Evolutionary conservation across 2,797 vertebrate genomes (phyloP).

Genomic region (Hybognathus amarus): DNA sequence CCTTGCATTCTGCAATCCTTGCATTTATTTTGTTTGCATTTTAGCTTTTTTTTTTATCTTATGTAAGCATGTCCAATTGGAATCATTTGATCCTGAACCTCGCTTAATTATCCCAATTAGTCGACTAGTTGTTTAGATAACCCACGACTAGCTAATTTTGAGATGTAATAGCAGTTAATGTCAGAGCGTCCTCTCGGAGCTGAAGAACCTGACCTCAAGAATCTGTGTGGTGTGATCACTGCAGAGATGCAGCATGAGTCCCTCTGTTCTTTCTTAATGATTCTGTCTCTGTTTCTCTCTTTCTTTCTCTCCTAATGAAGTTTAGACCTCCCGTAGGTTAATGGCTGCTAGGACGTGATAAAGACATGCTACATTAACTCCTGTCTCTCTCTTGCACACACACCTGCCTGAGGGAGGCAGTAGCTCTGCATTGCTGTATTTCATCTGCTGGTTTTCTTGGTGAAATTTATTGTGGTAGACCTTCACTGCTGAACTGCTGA

Average conservation of each 20-base stretch:
- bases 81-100: neutral
- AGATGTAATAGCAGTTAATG: constrained; percentile 14
- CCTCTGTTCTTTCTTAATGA: constrained; percentile 39
- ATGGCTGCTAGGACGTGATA: constrained; percentile 53
- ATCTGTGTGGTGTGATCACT: constrained; percentile 16
- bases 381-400: constrained; percentile 37
- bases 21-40: neutral
- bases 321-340: constrained; percentile 58
- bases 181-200: constrained; percentile 19
- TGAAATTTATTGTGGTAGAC: constrained; percentile 12
- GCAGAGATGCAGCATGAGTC: constrained; percentile 21
- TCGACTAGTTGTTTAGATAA: constrained; percentile 3
- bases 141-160: neutral
- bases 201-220: constrained; percentile 32
- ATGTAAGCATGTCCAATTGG: neutral
- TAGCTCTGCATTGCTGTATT: constrained; percentile 48
- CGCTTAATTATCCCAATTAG: neutral
- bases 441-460: constrained; percentile 10
- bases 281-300: constrained; percentile 38
- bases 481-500: constrained; percentile 13
- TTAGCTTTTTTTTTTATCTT: neutral
- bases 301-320: constrained; percentile 50
- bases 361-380: constrained; percentile 54
- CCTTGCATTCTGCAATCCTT: neutral
- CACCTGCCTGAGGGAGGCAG: constrained; percentile 51